These are phyloP conservation scores for Ianthella basta DNA, from an alignment of 37 sponge, comb jelly and placozoan genomes.

Conservation along the genomic window DNA sequence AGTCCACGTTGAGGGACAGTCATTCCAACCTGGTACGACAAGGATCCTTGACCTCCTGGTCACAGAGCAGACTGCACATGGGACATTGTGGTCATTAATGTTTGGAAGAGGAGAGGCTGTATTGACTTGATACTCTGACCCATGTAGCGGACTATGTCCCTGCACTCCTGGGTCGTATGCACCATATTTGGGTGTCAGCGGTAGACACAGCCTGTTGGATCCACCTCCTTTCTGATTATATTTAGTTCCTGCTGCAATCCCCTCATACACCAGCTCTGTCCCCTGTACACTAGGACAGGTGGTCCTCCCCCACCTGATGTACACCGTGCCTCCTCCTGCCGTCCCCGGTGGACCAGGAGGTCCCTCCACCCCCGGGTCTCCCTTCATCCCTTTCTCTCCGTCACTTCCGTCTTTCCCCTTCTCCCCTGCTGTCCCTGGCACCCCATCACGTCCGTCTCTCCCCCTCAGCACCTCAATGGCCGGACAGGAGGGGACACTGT, in stretches of 20 bases:
- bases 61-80: conserved; percentile 46
- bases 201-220: conserved; percentile 61
- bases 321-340: conserved; percentile 31
- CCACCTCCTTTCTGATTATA: conserved; percentile 49
- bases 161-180: conserved; percentile 22
- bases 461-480: conserved; percentile 37
- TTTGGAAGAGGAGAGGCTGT: background rate
- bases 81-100: conserved; percentile 26
- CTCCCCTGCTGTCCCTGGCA: conserved; percentile 7
- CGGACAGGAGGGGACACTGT: background rate
- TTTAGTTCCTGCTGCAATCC: conserved; percentile 5
- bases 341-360: conserved; percentile 42
- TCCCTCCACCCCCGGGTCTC: conserved; percentile 27
- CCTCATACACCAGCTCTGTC: conserved; percentile 40
- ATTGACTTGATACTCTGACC: conserved; percentile 6
- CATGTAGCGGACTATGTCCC: conserved; percentile 16
- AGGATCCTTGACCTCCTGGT: conserved; percentile 17
- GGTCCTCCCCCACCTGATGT: conserved; percentile 57
- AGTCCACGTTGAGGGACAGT: conserved; percentile 53
- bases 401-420: conserved; percentile 26
- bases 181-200: conserved; percentile 7
- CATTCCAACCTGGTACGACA: conserved; percentile 52
- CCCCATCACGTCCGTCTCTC: conserved; percentile 44
- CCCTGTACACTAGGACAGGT: conserved; percentile 42
- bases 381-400: conserved; percentile 33